Evolutionary conservation across 1,140 invertebrate genomes (phyloP).

Genomic region (Trichoplusia ni): DNA sequence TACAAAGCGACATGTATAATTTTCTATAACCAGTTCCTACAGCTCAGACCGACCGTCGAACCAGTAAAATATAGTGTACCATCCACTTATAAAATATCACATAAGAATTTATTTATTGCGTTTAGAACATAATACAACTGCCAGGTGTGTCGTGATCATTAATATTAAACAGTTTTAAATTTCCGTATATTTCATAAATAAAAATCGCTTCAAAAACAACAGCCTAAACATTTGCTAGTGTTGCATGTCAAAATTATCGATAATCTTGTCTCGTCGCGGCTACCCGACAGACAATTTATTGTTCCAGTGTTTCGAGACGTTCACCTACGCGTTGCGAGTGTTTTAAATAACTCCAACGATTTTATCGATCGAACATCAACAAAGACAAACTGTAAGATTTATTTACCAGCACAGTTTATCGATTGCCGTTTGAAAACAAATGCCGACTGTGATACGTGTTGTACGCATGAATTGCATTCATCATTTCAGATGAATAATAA

Average conservation of each 20-base stretch:
- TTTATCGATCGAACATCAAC: constrained; percentile 53
- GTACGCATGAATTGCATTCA: not conserved
- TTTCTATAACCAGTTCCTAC: constrained; percentile 55
- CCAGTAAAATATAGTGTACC: constrained; percentile 32
- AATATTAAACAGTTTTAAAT: constrained; percentile 16
- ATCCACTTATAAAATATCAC: constrained; percentile 30
- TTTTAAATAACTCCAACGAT: constrained; percentile 61
- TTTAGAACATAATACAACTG: constrained; percentile 2
- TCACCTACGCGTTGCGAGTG: constrained; percentile 52
- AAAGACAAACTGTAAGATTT: constrained; percentile 16
- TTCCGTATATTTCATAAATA: constrained; percentile 9
- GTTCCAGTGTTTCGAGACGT: constrained; percentile 46
- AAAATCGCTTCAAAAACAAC: constrained; percentile 30
- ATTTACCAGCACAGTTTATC: constrained; percentile 11
- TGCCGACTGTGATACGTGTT: not conserved
- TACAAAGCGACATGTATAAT: constrained; percentile 53
- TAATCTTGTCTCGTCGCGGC: constrained; percentile 44
- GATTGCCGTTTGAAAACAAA: not conserved
- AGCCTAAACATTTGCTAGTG: constrained; percentile 33
- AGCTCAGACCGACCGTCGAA: constrained; percentile 11
- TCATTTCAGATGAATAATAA: constrained; percentile 1
- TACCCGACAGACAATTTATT: constrained; percentile 61
- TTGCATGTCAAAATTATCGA: constrained; percentile 61
- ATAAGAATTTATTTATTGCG: constrained; percentile 33
- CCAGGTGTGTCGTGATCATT: constrained; percentile 28